A percentile compares a stretch with the other conserved stretches of the same genome.
phyloP scores from a whole-genome alignment of 2,113 vertebrate species.

The Lepus europaeus region DNA sequence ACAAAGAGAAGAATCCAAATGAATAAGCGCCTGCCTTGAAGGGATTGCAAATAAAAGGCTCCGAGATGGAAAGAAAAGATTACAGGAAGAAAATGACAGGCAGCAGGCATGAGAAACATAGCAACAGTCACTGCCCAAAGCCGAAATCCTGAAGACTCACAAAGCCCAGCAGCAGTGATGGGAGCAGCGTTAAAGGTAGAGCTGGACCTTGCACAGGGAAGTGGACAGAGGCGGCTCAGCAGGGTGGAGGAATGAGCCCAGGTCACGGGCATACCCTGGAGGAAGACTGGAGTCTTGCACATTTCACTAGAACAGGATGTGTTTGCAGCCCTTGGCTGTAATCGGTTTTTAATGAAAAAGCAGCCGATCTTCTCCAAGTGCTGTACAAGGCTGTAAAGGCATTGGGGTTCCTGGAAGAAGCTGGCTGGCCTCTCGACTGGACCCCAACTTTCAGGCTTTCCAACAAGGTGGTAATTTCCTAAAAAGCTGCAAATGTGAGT shows the following conservation, averaged over 20 bases:
- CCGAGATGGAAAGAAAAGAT: slow-evolving; percentile 62
- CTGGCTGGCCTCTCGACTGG: not conserved
- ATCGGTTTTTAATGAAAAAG: not conserved
- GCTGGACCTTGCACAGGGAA: not conserved
- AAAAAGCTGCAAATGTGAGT: not conserved
- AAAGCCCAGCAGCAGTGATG: not conserved
- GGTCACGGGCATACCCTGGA: not conserved
- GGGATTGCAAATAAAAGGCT: slow-evolving; percentile 69
- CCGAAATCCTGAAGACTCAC: slow-evolving; percentile 24
- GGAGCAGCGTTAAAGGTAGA: not conserved
- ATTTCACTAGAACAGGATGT: no score
- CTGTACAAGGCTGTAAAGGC: not conserved
- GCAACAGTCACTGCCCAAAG: slow-evolving; percentile 26
- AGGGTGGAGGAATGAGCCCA: not conserved
- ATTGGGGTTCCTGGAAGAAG: not conserved
- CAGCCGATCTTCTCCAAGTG: not conserved
- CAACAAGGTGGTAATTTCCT: not conserved
- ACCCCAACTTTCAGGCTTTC: not conserved
- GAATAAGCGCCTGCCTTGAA: slow-evolving; percentile 72
- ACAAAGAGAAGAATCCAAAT: slow-evolving; percentile 68
- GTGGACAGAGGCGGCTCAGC: not conserved
- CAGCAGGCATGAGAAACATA: not conserved
- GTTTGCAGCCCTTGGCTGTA: not conserved
- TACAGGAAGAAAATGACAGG: slow-evolving; percentile 48
- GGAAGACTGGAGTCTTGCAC: not conserved